These are phyloP conservation scores for Parnassius mnemosyne DNA, from an alignment of 2,888 invertebrate species.

Conservation along the genomic window DNA sequence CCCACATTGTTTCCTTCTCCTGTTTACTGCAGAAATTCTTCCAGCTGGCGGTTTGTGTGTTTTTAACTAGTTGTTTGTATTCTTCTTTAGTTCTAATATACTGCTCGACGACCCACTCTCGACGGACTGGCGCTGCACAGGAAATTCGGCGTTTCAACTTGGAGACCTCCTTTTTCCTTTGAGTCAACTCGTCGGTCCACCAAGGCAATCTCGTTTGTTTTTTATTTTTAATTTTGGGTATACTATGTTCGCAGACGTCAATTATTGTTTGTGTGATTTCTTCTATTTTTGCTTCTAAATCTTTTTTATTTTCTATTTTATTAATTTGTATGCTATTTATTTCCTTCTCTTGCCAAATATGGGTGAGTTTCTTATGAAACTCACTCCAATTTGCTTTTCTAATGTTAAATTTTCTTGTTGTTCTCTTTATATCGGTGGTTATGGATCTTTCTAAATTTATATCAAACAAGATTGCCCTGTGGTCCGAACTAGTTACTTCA, in stretches of 20 bases:
- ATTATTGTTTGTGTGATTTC: conserved; percentile 10
- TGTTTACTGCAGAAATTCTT: conserved; percentile 31
- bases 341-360: neutral
- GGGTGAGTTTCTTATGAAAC: neutral
- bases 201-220: conserved; percentile 3
- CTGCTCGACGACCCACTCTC: conserved; percentile 15
- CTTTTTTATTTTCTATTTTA: conserved; percentile 8
- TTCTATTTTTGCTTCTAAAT: conserved; percentile 6
- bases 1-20: conserved; percentile 29
- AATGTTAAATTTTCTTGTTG: conserved; percentile 5
- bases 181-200: conserved; percentile 16
- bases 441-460: neutral
- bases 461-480: neutral
- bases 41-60: conserved; percentile 30
- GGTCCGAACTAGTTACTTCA: neutral
- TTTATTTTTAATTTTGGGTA: neutral
- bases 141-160: conserved; percentile 10
- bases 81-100: conserved; percentile 18
- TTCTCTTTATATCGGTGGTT: neutral
- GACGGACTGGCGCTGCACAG: conserved; percentile 11
- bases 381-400: neutral
- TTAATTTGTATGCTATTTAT: conserved; percentile 8
- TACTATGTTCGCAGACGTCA: conserved; percentile 1
- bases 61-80: conserved; percentile 13
- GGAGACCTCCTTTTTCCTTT: conserved; percentile 6